Percentiles rank a stretch among this genome's conserved stretches.
These are phyloP conservation scores for Drosophila burlai DNA, from an alignment of 1,140 invertebrate genomes.

Conservation along the genomic window DNA sequence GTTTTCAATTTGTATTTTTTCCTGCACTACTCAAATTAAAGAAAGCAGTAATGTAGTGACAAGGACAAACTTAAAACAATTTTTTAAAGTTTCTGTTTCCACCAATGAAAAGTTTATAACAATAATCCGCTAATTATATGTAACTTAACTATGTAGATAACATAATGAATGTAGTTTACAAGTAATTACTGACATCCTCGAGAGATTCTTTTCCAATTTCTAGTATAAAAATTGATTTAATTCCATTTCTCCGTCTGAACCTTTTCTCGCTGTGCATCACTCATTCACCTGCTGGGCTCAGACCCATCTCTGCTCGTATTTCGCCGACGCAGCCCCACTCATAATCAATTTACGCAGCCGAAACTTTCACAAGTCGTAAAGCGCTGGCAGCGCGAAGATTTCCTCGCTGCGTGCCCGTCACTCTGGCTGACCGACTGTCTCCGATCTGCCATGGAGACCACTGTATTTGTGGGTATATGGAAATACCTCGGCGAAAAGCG, in stretches of 20 bases:
- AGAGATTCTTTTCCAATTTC: not conserved
- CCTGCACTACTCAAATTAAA: not conserved
- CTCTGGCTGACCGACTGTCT: constrained; percentile 47
- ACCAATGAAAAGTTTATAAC: not conserved
- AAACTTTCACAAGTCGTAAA: constrained; percentile 60
- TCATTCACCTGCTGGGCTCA: constrained; percentile 40
- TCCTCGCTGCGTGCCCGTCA: constrained; percentile 43
- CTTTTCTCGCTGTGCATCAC: constrained; percentile 26
- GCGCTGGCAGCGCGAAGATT: constrained; percentile 38
- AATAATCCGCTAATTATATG: not conserved
- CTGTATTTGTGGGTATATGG: not conserved
- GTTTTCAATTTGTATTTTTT: too few species aligned
- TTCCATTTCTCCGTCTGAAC: too few species aligned
- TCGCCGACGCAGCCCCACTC: constrained; percentile 39
- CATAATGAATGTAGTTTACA: not conserved
- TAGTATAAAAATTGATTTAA: not conserved
- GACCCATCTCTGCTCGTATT: constrained; percentile 30
- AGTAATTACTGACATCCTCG: not conserved
- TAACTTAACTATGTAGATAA: too few species aligned
- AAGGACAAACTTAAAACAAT: not conserved
- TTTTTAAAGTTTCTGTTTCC: not conserved
- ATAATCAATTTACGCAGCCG: constrained; percentile 61
- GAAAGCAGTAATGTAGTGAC: not conserved
- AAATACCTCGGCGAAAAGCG: constrained; percentile 25
- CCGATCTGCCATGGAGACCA: constrained; percentile 38